phyloP scores from a whole-genome alignment of 2,113 vertebrate genomes.

The Chlorocebus sabaeus region DNA sequence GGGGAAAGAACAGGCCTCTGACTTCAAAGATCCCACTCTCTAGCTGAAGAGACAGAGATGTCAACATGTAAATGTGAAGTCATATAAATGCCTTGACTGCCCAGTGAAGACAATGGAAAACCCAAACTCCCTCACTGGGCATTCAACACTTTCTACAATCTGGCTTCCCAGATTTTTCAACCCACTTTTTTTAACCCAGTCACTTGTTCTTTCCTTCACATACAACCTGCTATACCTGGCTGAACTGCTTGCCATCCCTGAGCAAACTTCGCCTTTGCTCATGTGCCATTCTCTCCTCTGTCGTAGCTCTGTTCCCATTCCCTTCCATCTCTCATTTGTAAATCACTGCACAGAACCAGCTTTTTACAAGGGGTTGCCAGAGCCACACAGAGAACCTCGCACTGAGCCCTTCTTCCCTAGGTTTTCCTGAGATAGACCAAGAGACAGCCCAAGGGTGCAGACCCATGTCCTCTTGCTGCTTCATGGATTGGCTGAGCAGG shows the following conservation, averaged over 20 bases:
- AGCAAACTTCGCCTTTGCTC: not conserved
- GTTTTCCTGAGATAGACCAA: too few relatives aligned
- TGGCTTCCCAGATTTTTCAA: not conserved
- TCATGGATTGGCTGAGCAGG: not conserved
- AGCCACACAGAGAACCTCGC: fast-evolving
- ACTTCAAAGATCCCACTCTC: not conserved
- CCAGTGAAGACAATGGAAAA: not conserved
- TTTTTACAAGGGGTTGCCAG: not conserved
- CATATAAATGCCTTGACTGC: too few relatives aligned
- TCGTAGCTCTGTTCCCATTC: fast-evolving
- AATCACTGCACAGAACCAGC: not conserved
- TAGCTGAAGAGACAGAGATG: not conserved
- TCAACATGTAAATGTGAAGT: not conserved
- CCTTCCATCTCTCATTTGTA: not conserved
- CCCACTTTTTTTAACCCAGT: fast-evolving
- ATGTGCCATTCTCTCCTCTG: too few relatives aligned
- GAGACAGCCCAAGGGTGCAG: not conserved
- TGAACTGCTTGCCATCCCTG: too few relatives aligned
- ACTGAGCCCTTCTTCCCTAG: not conserved
- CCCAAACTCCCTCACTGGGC: not conserved
- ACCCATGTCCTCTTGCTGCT: fast-evolving
- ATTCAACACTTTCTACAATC: not conserved
- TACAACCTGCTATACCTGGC: not conserved
- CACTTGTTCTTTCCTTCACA: not conserved
- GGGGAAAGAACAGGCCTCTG: not conserved